Evolutionary conservation across 1,140 invertebrate genomes (phyloP).

Genomic region (Glossosoma conforme): DNA sequence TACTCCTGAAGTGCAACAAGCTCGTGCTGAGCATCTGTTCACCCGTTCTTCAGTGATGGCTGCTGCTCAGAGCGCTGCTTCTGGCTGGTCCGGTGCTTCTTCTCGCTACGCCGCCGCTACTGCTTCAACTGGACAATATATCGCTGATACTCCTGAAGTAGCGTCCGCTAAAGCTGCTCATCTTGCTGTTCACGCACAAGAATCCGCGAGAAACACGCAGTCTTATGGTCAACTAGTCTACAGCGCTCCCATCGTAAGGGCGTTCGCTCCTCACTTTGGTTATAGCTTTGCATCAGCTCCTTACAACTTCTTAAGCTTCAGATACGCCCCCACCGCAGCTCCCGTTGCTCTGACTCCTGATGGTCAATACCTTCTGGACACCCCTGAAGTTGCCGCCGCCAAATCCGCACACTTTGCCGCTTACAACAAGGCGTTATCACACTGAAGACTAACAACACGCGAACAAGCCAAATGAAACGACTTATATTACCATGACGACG

Average conservation of each 20-base stretch:
- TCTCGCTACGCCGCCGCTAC: slow-evolving; percentile 40
- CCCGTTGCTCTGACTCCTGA: slow-evolving; percentile 36
- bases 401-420: slow-evolving; percentile 43
- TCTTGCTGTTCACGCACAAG: slow-evolving; percentile 49
- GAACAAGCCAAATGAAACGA: no score
- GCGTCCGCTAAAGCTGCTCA: slow-evolving; percentile 51
- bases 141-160: slow-evolving; percentile 56
- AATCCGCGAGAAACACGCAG: slow-evolving; percentile 35
- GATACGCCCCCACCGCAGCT: slow-evolving; percentile 27
- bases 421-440: slow-evolving; percentile 33
- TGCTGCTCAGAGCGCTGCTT: slow-evolving; percentile 29
- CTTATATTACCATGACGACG: no score
- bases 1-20: slow-evolving; percentile 55
- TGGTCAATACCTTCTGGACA: slow-evolving; percentile 40
- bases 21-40: slow-evolving; percentile 49
- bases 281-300: slow-evolving; percentile 13
- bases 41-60: slow-evolving; percentile 43
- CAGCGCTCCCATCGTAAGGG: slow-evolving; percentile 13
- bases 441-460: slow-evolving; percentile 12
- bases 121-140: slow-evolving; percentile 47
- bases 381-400: slow-evolving; percentile 33
- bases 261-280: slow-evolving; percentile 2
- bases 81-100: slow-evolving; percentile 44
- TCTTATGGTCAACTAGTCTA: slow-evolving; percentile 26
- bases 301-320: slow-evolving; percentile 21